Conservation (phyloP, 2,797 vertebrate genomes). For the Lagodon rhomboides region DNA sequence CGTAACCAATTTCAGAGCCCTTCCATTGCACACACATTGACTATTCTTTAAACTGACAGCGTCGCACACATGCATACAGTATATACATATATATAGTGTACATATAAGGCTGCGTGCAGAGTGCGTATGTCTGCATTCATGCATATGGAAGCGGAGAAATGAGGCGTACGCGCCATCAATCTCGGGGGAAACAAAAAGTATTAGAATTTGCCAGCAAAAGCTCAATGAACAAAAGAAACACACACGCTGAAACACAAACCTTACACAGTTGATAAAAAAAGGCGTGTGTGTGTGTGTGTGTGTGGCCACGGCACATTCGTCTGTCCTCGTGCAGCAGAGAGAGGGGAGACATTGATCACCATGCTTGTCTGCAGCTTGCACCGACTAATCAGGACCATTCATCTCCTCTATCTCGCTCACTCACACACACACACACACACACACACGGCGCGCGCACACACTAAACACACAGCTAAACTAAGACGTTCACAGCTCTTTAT, state of each 20-base stretch:
- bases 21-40: constrained; percentile 84
- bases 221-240: constrained; percentile 1
- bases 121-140: constrained; percentile 11
- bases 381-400: constrained; percentile 71
- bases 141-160: constrained; percentile 8
- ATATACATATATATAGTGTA: not conserved
- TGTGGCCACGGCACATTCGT: constrained; percentile 32
- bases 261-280: constrained; percentile 8
- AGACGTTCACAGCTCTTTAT: constrained; percentile 69
- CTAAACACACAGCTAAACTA: constrained; percentile 36
- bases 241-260: not conserved
- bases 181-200: constrained; percentile 22
- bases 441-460: constrained; percentile 12
- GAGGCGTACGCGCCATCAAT: constrained; percentile 25
- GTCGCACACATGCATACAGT: not conserved
- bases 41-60: constrained; percentile 29
- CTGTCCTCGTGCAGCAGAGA: constrained; percentile 39
- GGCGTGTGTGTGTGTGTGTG: constrained; percentile 1
- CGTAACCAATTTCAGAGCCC: constrained; percentile 80
- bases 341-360: constrained; percentile 65
- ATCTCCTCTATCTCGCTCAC: constrained; percentile 38
- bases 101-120: not conserved
- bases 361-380: constrained; percentile 62
- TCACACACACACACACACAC: no score
- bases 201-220: constrained; percentile 20